phyloP scores from a whole-genome alignment of 2,888 invertebrate genomes.

The Limnephilus auricula region DNA sequence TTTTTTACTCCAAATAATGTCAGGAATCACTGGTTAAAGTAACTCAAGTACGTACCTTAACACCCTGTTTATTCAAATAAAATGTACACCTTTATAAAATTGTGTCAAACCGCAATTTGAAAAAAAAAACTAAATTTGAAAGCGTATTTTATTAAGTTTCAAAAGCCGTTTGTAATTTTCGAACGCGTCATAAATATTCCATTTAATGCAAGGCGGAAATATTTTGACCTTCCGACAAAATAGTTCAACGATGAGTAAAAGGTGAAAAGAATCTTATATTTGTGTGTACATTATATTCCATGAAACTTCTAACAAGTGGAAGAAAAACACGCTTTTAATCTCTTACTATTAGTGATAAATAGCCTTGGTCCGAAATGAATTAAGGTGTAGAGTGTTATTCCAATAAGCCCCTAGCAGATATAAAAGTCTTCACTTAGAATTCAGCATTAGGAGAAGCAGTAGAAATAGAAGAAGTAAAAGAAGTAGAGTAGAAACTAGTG shows the following conservation, averaged over 20 bases:
- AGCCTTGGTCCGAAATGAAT: not conserved
- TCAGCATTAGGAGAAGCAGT: slow-evolving; percentile 10
- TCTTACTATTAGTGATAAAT: not conserved
- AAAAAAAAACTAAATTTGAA: no score
- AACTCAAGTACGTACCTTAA: no score
- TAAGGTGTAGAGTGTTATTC: not conserved
- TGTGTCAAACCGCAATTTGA: no score
- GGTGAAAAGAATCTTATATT: not conserved
- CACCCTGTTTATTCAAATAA: no score
- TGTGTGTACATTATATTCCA: not conserved
- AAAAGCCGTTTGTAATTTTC: no score
- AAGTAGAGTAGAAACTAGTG: not conserved
- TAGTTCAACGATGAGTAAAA: not conserved
- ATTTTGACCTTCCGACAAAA: no score
- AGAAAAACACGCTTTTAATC: not conserved
- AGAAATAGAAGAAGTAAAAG: not conserved
- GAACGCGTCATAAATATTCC: no score
- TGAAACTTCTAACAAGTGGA: not conserved
- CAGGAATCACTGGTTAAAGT: no score
- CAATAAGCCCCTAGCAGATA: slow-evolving; percentile 3
- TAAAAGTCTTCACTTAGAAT: slow-evolving; percentile 25
- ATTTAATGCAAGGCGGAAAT: no score
- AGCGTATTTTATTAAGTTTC: no score
- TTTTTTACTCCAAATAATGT: no score
- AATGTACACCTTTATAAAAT: no score